A percentile compares a stretch with the other conserved stretches of the same genome.
Evolutionary conservation across 1,140 invertebrate species (phyloP).

Genomic region (Drosophila jambulina): DNA sequence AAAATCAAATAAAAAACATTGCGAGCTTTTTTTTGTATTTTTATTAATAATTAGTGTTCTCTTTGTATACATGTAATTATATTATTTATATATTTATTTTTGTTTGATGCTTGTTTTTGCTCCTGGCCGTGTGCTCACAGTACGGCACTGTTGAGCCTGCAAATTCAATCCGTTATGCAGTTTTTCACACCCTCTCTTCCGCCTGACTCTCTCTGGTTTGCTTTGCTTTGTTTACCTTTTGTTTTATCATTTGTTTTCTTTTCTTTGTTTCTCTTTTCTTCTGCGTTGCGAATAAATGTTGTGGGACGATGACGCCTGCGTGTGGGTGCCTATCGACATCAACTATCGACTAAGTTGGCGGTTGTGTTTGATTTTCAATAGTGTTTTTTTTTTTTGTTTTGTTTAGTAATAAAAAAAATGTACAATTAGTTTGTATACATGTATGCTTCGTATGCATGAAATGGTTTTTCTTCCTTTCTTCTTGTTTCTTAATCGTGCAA

Average conservation of each 20-base stretch:
- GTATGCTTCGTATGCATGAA: conserved; percentile 50
- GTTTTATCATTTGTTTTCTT: neutral
- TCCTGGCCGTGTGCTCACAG: conserved; percentile 33
- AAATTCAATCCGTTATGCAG: conserved; percentile 35
- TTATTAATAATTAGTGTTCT: conserved; percentile 79
- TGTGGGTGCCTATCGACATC: neutral
- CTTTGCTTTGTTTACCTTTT: conserved; percentile 8
- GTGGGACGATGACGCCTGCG: conserved; percentile 14
- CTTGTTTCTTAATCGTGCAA: conserved; percentile 52
- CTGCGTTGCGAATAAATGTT: conserved; percentile 22
- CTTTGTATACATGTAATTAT: conserved; percentile 81
- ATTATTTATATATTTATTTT: conserved; percentile 66
- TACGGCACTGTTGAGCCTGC: conserved; percentile 52
- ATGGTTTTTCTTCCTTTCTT: conserved; percentile 24
- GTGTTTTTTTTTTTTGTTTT: conserved; percentile 11
- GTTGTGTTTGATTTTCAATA: conserved; percentile 46
- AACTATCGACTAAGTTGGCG: conserved; percentile 21
- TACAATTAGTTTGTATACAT: conserved; percentile 64
- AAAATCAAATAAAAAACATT: conserved; percentile 16
- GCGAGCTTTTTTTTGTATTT: conserved; percentile 49
- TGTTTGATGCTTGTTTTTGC: conserved; percentile 55
- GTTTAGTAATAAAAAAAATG: conserved; percentile 58
- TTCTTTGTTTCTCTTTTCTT: conserved; percentile 17
- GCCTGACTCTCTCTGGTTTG: conserved; percentile 22
- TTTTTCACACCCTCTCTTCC: conserved; percentile 16